Percentiles rank a stretch among this genome's conserved stretches.
phyloP scores from a whole-genome alignment of 2,888 invertebrate species.

The Patella pellucida region DNA sequence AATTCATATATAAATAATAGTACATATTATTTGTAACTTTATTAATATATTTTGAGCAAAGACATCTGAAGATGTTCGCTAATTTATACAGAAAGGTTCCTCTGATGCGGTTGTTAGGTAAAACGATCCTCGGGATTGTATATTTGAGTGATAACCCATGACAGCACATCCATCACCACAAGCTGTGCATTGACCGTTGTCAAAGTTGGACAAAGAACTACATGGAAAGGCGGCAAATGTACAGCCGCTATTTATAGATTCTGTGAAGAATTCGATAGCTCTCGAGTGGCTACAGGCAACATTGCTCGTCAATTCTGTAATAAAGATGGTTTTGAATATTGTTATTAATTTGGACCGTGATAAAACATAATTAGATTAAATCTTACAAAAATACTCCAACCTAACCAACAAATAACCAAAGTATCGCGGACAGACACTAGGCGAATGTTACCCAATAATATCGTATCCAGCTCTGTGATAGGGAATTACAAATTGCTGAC shows the following conservation, averaged over 20 bases:
- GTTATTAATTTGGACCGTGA: too few species aligned
- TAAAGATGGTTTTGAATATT: neutral
- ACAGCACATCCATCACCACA: constrained; percentile 15
- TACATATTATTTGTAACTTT: too few species aligned
- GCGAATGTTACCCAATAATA: too few species aligned
- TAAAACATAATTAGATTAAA: too few species aligned
- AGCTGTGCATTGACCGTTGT: neutral
- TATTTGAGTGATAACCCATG: constrained; percentile 15
- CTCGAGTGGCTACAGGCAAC: constrained; percentile 89
- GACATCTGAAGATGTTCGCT: too few species aligned
- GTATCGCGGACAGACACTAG: too few species aligned
- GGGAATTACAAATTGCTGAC: too few species aligned
- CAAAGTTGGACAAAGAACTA: neutral
- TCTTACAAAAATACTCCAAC: too few species aligned
- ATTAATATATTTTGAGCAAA: too few species aligned
- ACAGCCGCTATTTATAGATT: constrained; percentile 84
- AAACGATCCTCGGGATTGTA: constrained; percentile 1
- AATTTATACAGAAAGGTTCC: constrained; percentile 1
- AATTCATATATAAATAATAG: too few species aligned
- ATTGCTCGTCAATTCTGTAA: constrained; percentile 75
- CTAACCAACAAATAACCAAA: too few species aligned
- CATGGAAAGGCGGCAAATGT: constrained; percentile 75
- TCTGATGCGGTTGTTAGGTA: constrained; percentile 12
- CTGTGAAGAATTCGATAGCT: constrained; percentile 85
- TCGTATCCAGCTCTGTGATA: too few species aligned